These are phyloP conservation scores for Paguma larvata DNA, from an alignment of 2,797 vertebrate species.

Conservation along the genomic window DNA sequence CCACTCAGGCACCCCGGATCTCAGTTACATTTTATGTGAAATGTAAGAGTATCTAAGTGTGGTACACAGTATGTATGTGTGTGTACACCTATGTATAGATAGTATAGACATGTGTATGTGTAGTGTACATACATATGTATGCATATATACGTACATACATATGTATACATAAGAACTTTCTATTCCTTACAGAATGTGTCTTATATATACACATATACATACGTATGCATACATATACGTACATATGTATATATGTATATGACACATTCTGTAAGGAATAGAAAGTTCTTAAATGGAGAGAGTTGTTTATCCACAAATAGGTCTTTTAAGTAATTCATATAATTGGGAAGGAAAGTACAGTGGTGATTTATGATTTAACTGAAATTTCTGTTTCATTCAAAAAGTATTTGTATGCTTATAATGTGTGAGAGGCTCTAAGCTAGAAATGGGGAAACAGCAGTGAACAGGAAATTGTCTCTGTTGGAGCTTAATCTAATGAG, in stretches of 20 bases:
- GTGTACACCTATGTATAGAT: not conserved
- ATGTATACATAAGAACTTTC: not conserved
- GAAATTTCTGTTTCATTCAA: conserved; percentile 29
- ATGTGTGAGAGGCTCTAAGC: not conserved
- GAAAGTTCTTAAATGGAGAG: not conserved
- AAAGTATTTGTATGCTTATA: not conserved
- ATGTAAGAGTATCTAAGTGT: not conserved
- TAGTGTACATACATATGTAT: not conserved
- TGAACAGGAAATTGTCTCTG: not conserved
- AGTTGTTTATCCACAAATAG: conserved; percentile 21
- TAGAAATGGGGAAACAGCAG: conserved; percentile 30
- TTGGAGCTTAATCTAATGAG: not conserved
- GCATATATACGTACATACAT: too few relatives aligned
- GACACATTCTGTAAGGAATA: not conserved
- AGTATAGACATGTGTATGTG: not conserved
- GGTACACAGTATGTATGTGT: not conserved
- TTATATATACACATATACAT: not conserved
- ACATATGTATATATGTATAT: not conserved
- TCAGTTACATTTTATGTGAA: conserved; percentile 22
- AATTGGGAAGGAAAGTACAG: not conserved
- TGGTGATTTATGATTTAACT: not conserved
- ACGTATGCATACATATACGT: too few relatives aligned
- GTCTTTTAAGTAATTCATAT: not conserved
- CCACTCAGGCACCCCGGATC: too few relatives aligned
- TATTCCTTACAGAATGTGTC: not conserved